Evolutionary conservation across 2,888 invertebrate genomes (phyloP).

Genomic region (Himalopsyche anomala): DNA sequence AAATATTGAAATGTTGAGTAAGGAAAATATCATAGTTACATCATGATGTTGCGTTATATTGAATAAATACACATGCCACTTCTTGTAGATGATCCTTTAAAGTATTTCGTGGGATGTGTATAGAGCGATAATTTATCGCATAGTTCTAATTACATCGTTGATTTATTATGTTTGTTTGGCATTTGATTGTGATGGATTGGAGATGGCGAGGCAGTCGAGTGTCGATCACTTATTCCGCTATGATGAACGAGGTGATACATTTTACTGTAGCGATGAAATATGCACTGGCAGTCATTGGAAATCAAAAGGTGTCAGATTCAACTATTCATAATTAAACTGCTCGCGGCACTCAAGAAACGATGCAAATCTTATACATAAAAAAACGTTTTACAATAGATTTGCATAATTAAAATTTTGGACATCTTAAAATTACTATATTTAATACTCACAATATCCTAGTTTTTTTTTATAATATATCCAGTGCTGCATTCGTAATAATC

Average conservation of each 20-base stretch:
- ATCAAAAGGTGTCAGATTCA: slow-evolving; percentile 20
- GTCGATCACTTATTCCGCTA: slow-evolving; percentile 51
- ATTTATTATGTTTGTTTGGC: slow-evolving; percentile 61
- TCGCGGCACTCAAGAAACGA: neutral
- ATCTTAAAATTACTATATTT: too few species aligned
- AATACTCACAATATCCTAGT: too few species aligned
- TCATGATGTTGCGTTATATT: too few species aligned
- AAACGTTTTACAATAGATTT: too few species aligned
- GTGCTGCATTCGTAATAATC: too few species aligned
- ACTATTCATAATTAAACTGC: slow-evolving; percentile 7
- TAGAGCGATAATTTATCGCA: slow-evolving; percentile 43
- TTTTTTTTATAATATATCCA: too few species aligned
- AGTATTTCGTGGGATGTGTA: slow-evolving; percentile 6
- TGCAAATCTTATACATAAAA: neutral
- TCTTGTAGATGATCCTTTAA: neutral
- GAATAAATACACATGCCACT: neutral
- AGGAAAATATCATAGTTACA: too few species aligned
- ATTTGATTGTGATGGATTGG: slow-evolving; percentile 62
- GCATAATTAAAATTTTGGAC: too few species aligned
- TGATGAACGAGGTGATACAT: slow-evolving; percentile 56
- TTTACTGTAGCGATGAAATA: slow-evolving; percentile 29
- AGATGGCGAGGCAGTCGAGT: slow-evolving; percentile 45
- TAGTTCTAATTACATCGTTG: slow-evolving; percentile 58
- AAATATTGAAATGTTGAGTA: too few species aligned
- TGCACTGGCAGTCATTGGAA: slow-evolving; percentile 28